Base-by-base conservation (phyloP, 92 coral and sea anemone species). In the Plumapathes pennacea region DNA sequence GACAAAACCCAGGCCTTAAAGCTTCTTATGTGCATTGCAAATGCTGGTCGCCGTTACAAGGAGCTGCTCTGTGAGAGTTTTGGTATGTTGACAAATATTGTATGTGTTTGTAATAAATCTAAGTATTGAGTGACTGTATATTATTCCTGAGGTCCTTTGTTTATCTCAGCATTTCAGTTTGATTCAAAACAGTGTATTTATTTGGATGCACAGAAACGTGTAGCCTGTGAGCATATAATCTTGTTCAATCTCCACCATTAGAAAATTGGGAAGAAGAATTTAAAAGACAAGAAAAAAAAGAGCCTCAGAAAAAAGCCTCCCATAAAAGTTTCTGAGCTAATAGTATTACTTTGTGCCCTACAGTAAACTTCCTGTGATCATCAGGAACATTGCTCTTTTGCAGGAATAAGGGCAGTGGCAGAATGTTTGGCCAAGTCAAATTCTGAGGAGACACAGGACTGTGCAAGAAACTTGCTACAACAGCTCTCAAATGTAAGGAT, bases 371-470 rank as follows among this genome's bases (percentile, higher is more conserved):
- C n/a, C n/a, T n/a, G n/a, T n/a, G n/a, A n/a, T n/a, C n/a, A n/a
- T n/a, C n/a, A n/a, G n/a, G n/a, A 34, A 23, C 30, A 50, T 25
- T 51, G 10, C 46, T 30, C 43, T 18, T 25, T 32, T 11, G 4
- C n/a, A 90, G 97, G 97, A 31, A 88, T 91, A 54, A 82, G 97
- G 56, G 97, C 97, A 38, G 85, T 91, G 2, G 92, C 97, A 28
- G 97, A 91, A 61, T 91, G 97, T 45, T 60, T 91, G 27, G 97
- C 97, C 15, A 91, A 82, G 64, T 88, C 97, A 2, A 84, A 86
- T 48, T 84, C 97, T 0, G 97, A 88, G 38, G 97, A 91, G 54
- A 91, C 97, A 7, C 97, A 91, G 39, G 97, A 91, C 37, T 78
- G 85, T 57, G 91, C 97, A 1, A 69, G 90, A 33, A 91, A 82